These are phyloP conservation scores for Neodon shergylaensis DNA, from an alignment of 2,113 vertebrate genomes.

Conservation along the genomic window DNA sequence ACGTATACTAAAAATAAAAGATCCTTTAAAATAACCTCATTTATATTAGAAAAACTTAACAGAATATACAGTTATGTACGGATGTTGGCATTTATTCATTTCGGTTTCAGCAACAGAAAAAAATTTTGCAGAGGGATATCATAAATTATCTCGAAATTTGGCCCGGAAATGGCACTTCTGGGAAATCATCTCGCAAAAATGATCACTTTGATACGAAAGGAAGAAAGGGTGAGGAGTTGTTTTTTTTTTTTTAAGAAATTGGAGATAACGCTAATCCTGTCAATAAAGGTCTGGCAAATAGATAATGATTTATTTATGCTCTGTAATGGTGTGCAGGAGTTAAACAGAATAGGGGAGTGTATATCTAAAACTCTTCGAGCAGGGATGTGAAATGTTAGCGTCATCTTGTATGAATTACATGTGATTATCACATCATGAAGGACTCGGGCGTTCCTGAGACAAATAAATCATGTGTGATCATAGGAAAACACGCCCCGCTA, in stretches of 20 bases:
- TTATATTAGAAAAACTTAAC: background rate
- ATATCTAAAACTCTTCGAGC: constrained; percentile 3
- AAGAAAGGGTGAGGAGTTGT: background rate
- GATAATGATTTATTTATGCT: background rate
- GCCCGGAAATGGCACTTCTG: constrained; percentile 33
- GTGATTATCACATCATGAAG: constrained; percentile 32
- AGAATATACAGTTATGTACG: background rate
- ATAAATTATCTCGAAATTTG: constrained; percentile 1
- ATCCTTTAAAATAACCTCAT: background rate
- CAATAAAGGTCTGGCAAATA: background rate
- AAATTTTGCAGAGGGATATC: constrained; percentile 18
- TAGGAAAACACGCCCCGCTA: background rate
- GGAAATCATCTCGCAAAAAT: background rate
- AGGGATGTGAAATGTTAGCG: background rate
- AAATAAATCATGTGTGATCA: constrained; percentile 31
- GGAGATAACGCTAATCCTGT: constrained; percentile 6
- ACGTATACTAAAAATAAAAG: background rate
- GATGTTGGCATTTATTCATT: constrained; percentile 12
- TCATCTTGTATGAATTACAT: constrained; percentile 11
- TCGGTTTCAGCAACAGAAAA: background rate
- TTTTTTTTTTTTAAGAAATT: constrained; percentile 18
- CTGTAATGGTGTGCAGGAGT: background rate
- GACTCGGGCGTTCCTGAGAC: constrained; percentile 2
- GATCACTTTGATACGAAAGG: background rate
- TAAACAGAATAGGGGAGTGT: constrained; percentile 15